Base-by-base conservation (phyloP, 2,113 vertebrate genomes). In the Picathartes gymnocephalus region DNA sequence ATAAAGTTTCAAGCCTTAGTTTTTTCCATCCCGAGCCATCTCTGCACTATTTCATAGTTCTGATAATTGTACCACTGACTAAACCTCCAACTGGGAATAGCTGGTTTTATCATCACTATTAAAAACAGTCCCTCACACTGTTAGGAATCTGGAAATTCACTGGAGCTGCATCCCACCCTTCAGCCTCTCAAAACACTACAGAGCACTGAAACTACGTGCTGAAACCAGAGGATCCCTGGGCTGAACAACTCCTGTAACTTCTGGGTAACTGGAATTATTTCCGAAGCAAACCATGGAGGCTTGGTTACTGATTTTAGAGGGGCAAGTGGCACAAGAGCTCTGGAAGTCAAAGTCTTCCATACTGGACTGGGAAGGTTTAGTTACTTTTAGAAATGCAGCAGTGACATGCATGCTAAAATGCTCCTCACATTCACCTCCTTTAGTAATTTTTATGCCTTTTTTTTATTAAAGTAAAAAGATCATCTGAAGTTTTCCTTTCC, bases 91-190 rank as follows among this genome's bases (percentile, higher is more conserved):
- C 94, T 93, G 97, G 97, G 97, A 97, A 97, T 86, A 96, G 87
- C 92, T 95, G 94, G 94, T 96, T 97, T 98, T 96, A 97, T 98
- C 97, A 97, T 97, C 93, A 97, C 94, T 96, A 97, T 96, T 97
- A 94, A 97, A 98, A 98, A 97, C 97, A 97, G 93, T 96, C 96
- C 94, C 97, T 97, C 94, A 82, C 62, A 85, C 95, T 94, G 97
- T 90, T 91, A 98, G 97, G 81, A 93, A 98, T 98, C 97, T 97
- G 97, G 97, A 97, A 98, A 98, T 68, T 97, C 93, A 68, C 39
- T 96, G 97, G 79, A 97, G 95, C 88, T 58, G 61, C 15, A 97
- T 97, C 96, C 97, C 97, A 97, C 97, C 96, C 97, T 95, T 95
- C 74, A 0, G 95, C 90, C 93, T 94, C 92, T 92, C 96, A 95